Base-by-base conservation (phyloP, 2,888 invertebrate genomes). In the Philaethria dido region DNA sequence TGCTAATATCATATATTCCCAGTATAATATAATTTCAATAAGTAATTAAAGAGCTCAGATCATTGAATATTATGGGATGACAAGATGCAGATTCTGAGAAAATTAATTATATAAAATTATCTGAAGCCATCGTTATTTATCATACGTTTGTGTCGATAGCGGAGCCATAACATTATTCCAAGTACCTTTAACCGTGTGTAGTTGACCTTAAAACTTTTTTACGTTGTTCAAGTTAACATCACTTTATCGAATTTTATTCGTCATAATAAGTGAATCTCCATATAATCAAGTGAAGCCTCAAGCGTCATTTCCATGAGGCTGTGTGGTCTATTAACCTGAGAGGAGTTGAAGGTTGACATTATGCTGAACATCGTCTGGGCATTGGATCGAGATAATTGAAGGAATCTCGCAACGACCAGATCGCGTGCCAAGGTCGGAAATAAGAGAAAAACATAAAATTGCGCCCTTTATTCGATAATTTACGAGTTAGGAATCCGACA, bases 401-500 rank as follows among this genome's bases (percentile, higher is more conserved):
- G 72, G 69, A 72, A 74, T 69, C 73, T 63, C 73, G 74, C 78
- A 80, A 81, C 78, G 79, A 77, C 69, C 72, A 70, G 74, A 80
- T 84, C 78, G 85, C 87, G 83, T 85, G 87, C 75, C 83, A 84
- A 85, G 87, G 85, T 77, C 81, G 74, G 57, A 71, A 78, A 75
- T 67, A 76, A 78, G 76, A 77, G 69, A 73, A 80, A 78, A 74
- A 79, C 72, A 72, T 73, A 74, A 73, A 74, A 78, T 74, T 73
- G 69, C 73, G 75, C 77, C 79, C 77, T 78, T 80, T 77, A 75
- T 72, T 69, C 69, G 78, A 76, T 81, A 80, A 82, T 83, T 80
- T 79, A 79, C 78, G 77, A 78, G 77, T 72, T 68, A 66, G 70
- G 72, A 50, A 65, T 36, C 64, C 44, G 45, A 54, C 64, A 69